phyloP scores from a whole-genome alignment of 2,888 invertebrate species.

The Lycia hirtaria region DNA sequence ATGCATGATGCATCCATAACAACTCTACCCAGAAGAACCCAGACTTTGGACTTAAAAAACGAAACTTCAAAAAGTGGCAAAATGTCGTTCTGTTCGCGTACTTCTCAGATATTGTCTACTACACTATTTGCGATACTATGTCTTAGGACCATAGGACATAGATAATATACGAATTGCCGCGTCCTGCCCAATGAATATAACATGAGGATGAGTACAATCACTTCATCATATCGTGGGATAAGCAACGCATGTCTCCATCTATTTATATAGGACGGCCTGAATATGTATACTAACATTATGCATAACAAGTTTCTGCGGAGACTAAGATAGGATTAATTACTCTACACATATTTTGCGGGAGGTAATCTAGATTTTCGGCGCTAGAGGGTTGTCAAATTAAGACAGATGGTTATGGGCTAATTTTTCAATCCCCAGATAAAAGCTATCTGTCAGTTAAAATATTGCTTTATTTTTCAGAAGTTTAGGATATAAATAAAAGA shows the following conservation, averaged over 20 bases:
- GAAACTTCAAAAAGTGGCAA: too few species aligned
- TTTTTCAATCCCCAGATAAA: too few species aligned
- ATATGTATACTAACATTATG: constrained; percentile 55
- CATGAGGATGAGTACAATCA: constrained; percentile 70
- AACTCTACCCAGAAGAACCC: too few species aligned
- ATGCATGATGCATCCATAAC: too few species aligned
- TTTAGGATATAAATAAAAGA: too few species aligned
- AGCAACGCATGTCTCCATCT: constrained; percentile 54
- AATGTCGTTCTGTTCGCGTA: too few species aligned
- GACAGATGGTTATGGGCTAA: background rate
- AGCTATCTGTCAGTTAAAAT: too few species aligned
- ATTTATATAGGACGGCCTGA: constrained; percentile 65
- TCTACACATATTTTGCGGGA: constrained; percentile 41
- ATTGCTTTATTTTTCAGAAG: too few species aligned
- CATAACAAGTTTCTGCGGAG: constrained; percentile 47
- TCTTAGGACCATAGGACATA: constrained; percentile 53
- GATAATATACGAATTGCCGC: constrained; percentile 73
- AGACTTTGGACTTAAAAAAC: too few species aligned
- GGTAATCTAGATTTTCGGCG: constrained; percentile 38
- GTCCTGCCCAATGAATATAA: constrained; percentile 72
- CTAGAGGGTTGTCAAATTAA: background rate
- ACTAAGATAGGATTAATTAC: constrained; percentile 45
- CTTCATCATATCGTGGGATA: constrained; percentile 68
- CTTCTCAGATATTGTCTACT: background rate
- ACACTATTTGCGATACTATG: constrained; percentile 3